phyloP scores from a whole-genome alignment of 2,888 invertebrate genomes.

The Conus canariensis region DNA sequence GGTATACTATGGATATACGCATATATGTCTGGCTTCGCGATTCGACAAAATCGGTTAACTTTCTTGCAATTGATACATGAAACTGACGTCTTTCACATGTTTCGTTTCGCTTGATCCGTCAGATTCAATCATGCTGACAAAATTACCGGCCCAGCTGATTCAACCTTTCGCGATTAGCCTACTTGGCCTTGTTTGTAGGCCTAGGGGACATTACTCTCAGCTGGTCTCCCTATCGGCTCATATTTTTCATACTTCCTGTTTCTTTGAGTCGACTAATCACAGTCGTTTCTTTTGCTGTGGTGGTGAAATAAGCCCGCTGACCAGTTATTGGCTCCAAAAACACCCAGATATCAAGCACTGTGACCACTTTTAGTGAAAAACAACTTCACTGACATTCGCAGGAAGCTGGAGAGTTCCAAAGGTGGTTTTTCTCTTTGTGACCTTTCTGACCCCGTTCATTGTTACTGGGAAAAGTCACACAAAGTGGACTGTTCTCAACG shows the following conservation, averaged over 20 bases:
- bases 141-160: no score
- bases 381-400: no score
- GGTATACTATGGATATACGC: no score
- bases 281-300: background rate
- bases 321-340: background rate
- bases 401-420: background rate
- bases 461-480: background rate
- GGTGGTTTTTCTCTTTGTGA: background rate
- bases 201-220: background rate
- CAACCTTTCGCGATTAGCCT: no score
- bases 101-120: no score
- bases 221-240: background rate
- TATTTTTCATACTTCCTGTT: constrained; percentile 21
- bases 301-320: background rate
- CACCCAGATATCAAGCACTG: background rate
- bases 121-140: no score
- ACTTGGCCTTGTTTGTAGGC: no score
- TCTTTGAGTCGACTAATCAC: background rate
- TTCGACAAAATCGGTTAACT: no score
- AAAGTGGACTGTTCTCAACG: background rate
- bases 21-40: no score
- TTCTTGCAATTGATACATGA: no score
- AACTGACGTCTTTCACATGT: no score
- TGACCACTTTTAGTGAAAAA: background rate
- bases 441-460: constrained; percentile 6